Conservation (phyloP, 2,113 vertebrate species). For the Sinocyclocheilus maitianheensis region DNA sequence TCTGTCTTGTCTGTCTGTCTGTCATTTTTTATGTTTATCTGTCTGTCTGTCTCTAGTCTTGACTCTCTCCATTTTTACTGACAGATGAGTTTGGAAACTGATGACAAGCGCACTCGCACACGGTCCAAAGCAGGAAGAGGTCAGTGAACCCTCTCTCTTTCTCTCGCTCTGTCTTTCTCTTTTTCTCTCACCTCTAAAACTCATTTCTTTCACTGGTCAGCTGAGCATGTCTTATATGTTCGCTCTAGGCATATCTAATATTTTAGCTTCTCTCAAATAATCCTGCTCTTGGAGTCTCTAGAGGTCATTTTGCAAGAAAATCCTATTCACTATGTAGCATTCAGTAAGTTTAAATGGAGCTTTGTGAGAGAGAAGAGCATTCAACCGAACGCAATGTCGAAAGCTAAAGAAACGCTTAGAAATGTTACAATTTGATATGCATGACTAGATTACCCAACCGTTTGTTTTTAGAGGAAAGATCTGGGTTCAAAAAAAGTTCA, state of each 20-base stretch:
- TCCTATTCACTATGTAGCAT: constrained; percentile 15
- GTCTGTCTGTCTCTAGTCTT: not conserved
- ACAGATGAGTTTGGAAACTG: constrained; percentile 94
- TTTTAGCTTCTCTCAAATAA: constrained; percentile 48
- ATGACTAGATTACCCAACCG: too few species aligned
- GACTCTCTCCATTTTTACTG: constrained; percentile 36
- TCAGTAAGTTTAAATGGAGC: constrained; percentile 9
- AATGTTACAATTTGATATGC: too few species aligned
- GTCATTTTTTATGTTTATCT: not conserved
- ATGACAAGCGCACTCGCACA: constrained; percentile 89
- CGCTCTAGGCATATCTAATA: constrained; percentile 36
- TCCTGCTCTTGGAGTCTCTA: constrained; percentile 29
- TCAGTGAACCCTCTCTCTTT: constrained; percentile 67
- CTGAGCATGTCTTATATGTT: constrained; percentile 48
- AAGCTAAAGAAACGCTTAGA: too few species aligned
- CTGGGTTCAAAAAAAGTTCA: not conserved
- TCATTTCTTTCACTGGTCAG: constrained; percentile 51
- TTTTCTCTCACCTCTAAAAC: constrained; percentile 37
- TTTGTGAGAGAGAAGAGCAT: not conserved
- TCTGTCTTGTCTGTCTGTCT: not conserved
- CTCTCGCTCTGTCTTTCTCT: constrained; percentile 22
- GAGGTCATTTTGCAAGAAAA: constrained; percentile 18
- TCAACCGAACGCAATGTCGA: not conserved
- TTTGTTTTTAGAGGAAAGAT: too few species aligned
- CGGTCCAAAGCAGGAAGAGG: constrained; percentile 93